A percentile compares a stretch with the other conserved stretches of the same genome.
phyloP scores from a whole-genome alignment of 2,113 vertebrate species.

The Prunella fulvescens region DNA sequence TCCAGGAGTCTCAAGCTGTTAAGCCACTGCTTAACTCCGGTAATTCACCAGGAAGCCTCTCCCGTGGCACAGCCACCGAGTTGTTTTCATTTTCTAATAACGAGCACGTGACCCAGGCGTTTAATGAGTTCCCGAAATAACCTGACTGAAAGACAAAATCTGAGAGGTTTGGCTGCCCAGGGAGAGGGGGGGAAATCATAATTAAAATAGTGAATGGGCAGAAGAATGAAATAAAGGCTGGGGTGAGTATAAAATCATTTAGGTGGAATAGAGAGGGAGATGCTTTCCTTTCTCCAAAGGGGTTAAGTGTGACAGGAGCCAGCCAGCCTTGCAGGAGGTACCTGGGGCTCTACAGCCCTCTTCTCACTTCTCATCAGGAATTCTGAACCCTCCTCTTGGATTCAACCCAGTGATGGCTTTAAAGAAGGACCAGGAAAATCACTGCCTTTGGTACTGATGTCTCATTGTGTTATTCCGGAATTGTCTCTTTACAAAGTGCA shows the following conservation, averaged over 20 bases:
- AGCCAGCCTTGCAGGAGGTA: neutral
- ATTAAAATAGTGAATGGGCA: conserved; percentile 64
- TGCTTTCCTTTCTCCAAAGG: neutral
- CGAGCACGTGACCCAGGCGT: conserved; percentile 30
- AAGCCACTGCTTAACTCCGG: conserved; percentile 38
- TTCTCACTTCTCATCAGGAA: neutral
- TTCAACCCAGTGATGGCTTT: neutral
- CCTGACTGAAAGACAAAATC: conserved; percentile 54
- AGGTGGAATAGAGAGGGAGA: neutral
- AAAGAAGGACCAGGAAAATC: neutral
- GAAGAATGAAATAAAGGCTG: neutral
- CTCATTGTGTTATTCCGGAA: neutral
- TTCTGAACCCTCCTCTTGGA: neutral
- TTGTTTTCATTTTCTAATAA: conserved; percentile 62
- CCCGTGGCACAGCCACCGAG: conserved; percentile 19
- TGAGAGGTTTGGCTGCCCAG: conserved; percentile 13
- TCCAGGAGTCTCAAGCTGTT: conserved; percentile 46
- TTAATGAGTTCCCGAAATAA: conserved; percentile 74
- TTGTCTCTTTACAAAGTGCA: neutral
- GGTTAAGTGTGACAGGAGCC: neutral
- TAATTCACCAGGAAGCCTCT: conserved; percentile 50
- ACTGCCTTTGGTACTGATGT: neutral
- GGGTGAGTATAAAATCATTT: neutral
- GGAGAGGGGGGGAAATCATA: conserved; percentile 4
- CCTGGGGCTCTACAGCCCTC: neutral